Evolutionary conservation across 2,888 invertebrate genomes (phyloP).

Genomic region (Hydroisotoma schaefferi): DNA sequence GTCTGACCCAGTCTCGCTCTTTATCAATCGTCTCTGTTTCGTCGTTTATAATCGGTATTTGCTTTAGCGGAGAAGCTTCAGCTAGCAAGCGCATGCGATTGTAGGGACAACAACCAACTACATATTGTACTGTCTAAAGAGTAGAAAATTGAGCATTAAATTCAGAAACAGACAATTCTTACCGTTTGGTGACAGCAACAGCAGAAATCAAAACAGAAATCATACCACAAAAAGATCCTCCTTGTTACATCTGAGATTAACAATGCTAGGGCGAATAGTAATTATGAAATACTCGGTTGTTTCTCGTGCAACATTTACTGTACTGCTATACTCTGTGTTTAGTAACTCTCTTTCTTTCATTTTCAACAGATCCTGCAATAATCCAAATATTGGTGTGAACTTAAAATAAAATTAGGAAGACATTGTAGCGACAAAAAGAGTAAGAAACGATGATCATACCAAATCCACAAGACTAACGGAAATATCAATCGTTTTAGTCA

Average conservation of each 20-base stretch:
- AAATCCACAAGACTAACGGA: conserved; percentile 34
- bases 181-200: too few species aligned
- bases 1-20: neutral
- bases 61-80: neutral
- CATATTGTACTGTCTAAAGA: conserved; percentile 3
- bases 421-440: too few species aligned
- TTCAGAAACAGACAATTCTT: neutral
- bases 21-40: neutral
- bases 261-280: conserved; percentile 42
- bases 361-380: neutral
- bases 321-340: neutral
- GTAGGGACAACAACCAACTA: conserved; percentile 3
- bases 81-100: conserved; percentile 4
- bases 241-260: conserved; percentile 38
- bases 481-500: conserved; percentile 43
- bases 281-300: conserved; percentile 35
- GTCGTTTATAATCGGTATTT: too few species aligned
- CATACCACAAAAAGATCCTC: conserved; percentile 35
- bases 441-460: conserved; percentile 25
- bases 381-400: too few species aligned
- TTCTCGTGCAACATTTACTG: conserved; percentile 20
- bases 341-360: too few species aligned
- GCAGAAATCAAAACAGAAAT: neutral
- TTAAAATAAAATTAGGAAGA: too few species aligned
- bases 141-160: neutral